Conservation (phyloP, 2,113 vertebrate genomes). For the Spea bombifrons region DNA sequence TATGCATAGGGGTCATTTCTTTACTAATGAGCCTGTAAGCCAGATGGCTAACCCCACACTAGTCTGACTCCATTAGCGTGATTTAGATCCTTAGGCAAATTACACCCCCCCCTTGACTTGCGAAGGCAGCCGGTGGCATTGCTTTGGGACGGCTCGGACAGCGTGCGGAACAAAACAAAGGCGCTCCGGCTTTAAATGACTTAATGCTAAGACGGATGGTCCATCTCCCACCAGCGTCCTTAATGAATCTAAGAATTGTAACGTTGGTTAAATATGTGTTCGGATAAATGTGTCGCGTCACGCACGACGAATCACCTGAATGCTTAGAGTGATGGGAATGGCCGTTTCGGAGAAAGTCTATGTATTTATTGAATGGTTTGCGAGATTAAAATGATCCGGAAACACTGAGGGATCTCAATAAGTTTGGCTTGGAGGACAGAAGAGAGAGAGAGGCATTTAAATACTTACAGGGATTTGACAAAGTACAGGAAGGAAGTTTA, state of each 20-base stretch:
- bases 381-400: no score
- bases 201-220: not conserved
- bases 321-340: no score
- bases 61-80: slow-evolving; percentile 48
- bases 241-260: not conserved
- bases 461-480: no score
- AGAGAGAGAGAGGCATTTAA: no score
- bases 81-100: slow-evolving; percentile 59
- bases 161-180: not conserved
- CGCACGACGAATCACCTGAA: no score
- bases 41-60: slow-evolving; percentile 56
- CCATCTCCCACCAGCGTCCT: not conserved
- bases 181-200: slow-evolving; percentile 30
- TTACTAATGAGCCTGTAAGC: slow-evolving; percentile 59
- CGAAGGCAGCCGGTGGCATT: slow-evolving; percentile 21
- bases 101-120: slow-evolving; percentile 10
- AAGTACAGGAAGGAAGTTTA: no score
- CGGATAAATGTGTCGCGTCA: not conserved
- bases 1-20: slow-evolving; percentile 57
- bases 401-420: no score
- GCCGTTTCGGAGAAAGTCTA: not conserved
- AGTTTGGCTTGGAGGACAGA: no score
- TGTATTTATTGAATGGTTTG: not conserved
- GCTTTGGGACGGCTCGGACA: slow-evolving; percentile 25
- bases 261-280: slow-evolving; percentile 25